Percentiles rank a stretch among this genome's conserved stretches.
Conservation (phyloP, 2,797 vertebrate species). For the Glyptemys insculpta region DNA sequence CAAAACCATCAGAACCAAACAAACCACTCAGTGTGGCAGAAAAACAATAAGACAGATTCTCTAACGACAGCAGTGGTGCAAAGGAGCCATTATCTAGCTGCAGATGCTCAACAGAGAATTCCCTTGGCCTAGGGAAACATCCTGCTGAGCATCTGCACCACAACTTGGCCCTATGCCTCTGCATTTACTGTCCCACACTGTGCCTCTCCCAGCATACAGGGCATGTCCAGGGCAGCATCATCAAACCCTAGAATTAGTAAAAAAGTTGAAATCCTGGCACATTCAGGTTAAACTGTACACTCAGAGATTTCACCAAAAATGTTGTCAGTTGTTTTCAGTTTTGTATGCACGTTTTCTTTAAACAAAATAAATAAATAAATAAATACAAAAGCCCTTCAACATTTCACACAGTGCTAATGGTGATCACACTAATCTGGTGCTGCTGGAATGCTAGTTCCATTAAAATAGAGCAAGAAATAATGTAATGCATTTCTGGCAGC, state of each 20-base stretch:
- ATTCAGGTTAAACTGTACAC: background rate
- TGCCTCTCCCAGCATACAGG: background rate
- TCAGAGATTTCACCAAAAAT: background rate
- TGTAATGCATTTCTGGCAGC: background rate
- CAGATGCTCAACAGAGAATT: background rate
- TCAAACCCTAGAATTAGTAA: background rate
- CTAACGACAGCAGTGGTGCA: too few relatives aligned
- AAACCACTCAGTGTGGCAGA: background rate
- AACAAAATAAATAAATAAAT: background rate
- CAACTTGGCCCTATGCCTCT: background rate
- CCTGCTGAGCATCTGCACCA: background rate
- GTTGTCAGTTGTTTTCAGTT: background rate
- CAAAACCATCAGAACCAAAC: background rate
- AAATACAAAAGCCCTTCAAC: background rate
- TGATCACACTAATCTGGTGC: background rate
- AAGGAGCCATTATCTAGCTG: background rate
- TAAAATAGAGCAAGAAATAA: background rate
- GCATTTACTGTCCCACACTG: background rate
- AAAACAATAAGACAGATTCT: background rate
- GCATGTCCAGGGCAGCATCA: background rate
- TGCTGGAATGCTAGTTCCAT: background rate
- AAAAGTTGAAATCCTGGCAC: background rate
- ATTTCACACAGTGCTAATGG: background rate
- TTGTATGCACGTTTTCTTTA: background rate
- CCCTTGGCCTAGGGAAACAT: background rate